Conservation (phyloP, 2,888 invertebrate genomes). For the Rhimphoctona megacephalus region DNA sequence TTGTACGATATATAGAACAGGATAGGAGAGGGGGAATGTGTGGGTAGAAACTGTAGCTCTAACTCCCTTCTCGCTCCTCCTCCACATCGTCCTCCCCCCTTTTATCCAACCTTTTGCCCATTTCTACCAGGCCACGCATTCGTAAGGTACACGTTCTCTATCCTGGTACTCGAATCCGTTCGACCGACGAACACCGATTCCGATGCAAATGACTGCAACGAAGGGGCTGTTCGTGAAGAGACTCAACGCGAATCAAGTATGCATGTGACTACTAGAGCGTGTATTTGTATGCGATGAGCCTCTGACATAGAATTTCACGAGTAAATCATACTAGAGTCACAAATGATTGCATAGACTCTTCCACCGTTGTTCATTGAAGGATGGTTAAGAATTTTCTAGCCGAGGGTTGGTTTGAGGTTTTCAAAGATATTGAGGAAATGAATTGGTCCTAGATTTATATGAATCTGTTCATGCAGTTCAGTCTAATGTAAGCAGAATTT, state of each 20-base stretch:
- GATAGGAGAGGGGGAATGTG: neutral
- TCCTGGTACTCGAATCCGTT: conserved; percentile 17
- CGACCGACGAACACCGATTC: conserved; percentile 53
- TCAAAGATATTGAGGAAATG: too few relatives aligned
- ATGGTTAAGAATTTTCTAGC: too few relatives aligned
- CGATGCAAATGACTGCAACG: conserved; percentile 52
- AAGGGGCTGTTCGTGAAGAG: conserved; percentile 38
- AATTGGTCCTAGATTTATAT: too few relatives aligned
- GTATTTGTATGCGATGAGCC: conserved; percentile 4
- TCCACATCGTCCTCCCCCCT: neutral
- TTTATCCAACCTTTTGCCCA: too few relatives aligned
- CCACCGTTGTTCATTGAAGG: too few relatives aligned
- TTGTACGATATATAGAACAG: neutral
- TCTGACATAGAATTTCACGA: too few relatives aligned
- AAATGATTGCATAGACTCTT: too few relatives aligned
- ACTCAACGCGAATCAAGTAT: conserved; percentile 38
- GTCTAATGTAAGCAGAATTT: too few relatives aligned
- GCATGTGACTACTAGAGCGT: conserved; percentile 22
- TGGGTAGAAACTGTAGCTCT: conserved; percentile 3
- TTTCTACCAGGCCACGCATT: conserved; percentile 9
- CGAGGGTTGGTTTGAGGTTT: too few relatives aligned
- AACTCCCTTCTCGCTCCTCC: conserved; percentile 10
- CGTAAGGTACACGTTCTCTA: conserved; percentile 42
- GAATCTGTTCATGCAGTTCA: too few relatives aligned
- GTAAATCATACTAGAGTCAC: neutral